phyloP scores from a whole-genome alignment of 1,140 invertebrate species.

The Meloidogyne chitwoodi region DNA sequence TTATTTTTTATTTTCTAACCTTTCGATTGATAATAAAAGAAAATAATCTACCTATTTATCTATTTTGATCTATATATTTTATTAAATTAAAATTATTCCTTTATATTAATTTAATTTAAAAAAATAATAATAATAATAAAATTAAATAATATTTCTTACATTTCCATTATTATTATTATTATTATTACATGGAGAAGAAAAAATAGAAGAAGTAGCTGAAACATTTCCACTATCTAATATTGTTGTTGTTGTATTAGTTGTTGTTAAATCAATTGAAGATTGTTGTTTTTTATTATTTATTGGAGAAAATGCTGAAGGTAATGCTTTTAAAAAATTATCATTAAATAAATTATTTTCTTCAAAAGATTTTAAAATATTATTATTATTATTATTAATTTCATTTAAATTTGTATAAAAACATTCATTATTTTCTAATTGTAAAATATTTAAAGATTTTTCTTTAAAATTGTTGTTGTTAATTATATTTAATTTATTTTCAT shows the following conservation, averaged over 20 bases:
- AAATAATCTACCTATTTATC: too few species aligned
- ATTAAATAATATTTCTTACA: neutral
- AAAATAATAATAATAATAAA: too few species aligned
- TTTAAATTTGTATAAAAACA: neutral
- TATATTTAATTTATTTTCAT: neutral
- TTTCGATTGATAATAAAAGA: too few species aligned
- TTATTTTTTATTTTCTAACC: too few species aligned
- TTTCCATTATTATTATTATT: neutral
- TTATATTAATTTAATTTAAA: too few species aligned
- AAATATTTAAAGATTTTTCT: neutral
- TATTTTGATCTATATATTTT: too few species aligned
- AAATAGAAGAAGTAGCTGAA: slow-evolving; percentile 10
- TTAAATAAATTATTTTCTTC: neutral
- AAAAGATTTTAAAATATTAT: neutral
- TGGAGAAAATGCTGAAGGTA: neutral
- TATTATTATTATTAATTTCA: neutral
- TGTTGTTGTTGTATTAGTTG: neutral
- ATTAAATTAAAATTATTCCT: too few species aligned
- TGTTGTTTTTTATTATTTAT: neutral
- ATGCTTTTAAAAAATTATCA: neutral
- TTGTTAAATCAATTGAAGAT: neutral
- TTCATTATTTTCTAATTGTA: neutral
- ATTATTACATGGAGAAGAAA: neutral
- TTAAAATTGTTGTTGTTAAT: neutral
- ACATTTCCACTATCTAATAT: slow-evolving; percentile 11